Percentiles rank a stretch among this genome's conserved stretches.
Evolutionary conservation across 2,888 invertebrate genomes (phyloP).

Genomic region (Julus scanicus): DNA sequence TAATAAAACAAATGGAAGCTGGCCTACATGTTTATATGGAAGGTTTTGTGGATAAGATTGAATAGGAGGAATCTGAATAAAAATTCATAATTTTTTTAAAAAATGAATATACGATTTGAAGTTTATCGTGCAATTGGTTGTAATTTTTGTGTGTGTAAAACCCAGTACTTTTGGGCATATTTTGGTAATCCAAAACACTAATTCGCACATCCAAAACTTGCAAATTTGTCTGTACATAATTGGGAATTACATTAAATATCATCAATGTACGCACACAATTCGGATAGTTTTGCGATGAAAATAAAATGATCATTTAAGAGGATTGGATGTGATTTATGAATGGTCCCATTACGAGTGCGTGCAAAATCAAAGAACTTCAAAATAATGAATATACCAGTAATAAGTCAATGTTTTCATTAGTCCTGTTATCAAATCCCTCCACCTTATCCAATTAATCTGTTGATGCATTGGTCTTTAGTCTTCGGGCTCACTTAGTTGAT

Average conservation of each 20-base stretch:
- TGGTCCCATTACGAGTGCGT: constrained; percentile 50
- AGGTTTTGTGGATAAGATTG: constrained; percentile 31
- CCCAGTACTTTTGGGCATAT: not conserved
- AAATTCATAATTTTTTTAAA: not conserved
- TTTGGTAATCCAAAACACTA: not conserved
- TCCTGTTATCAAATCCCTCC: constrained; percentile 45
- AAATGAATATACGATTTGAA: not conserved
- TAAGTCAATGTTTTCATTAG: constrained; percentile 47
- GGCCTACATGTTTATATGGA: constrained; percentile 22
- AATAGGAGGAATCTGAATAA: constrained; percentile 43
- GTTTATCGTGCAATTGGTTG: not conserved
- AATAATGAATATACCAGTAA: constrained; percentile 25
- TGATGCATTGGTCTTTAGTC: constrained; percentile 31
- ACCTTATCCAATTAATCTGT: constrained; percentile 30
- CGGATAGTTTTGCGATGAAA: not conserved
- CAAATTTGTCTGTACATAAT: constrained; percentile 12
- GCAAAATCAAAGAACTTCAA: constrained; percentile 7
- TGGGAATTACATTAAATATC: not conserved
- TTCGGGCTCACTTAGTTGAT: constrained; percentile 36
- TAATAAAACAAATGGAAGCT: constrained; percentile 45
- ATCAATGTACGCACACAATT: not conserved
- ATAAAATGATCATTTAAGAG: not conserved
- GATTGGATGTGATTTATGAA: constrained; percentile 48
- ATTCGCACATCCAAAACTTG: not conserved
- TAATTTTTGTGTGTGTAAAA: not conserved